Percentiles rank a stretch among this genome's conserved stretches.
phyloP scores from a whole-genome alignment of 1,140 invertebrate species.

The Himalopsyche phryganea region DNA sequence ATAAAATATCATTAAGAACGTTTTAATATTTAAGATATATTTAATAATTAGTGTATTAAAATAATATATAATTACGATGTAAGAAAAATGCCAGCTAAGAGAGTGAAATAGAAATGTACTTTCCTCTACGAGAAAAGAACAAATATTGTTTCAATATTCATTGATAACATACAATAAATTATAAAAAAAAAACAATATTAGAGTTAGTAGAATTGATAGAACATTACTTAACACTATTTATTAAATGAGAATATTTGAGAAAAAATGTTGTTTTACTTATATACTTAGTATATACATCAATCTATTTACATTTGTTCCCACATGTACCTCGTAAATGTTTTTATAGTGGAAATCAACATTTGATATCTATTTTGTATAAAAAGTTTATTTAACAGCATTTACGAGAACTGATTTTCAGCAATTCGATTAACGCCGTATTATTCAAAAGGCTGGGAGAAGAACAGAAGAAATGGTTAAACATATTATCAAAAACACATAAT shows the following conservation, averaged over 20 bases:
- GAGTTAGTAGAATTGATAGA: slow-evolving; percentile 31
- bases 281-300: not conserved
- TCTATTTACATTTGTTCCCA: too few relatives aligned
- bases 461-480: too few relatives aligned
- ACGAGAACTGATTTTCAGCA: too few relatives aligned
- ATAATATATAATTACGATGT: not conserved
- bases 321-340: too few relatives aligned
- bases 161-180: slow-evolving; percentile 28
- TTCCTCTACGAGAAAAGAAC: slow-evolving; percentile 33
- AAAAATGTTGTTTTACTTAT: slow-evolving; percentile 2
- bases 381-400: too few relatives aligned
- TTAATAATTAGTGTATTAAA: slow-evolving; percentile 14
- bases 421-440: too few relatives aligned
- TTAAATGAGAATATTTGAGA: slow-evolving; percentile 34
- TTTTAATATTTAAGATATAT: slow-evolving; percentile 7
- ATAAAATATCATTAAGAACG: slow-evolving; percentile 12
- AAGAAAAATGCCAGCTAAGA: slow-evolving; percentile 5
- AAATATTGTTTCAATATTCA: slow-evolving; percentile 24
- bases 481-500: too few relatives aligned
- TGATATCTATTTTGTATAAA: too few relatives aligned
- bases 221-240: slow-evolving; percentile 34
- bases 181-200: slow-evolving; percentile 34
- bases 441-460: too few relatives aligned
- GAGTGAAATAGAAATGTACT: slow-evolving; percentile 10
- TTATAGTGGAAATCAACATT: too few relatives aligned